Evolutionary conservation across 2,797 vertebrate genomes (phyloP).

Genomic region (Dallia pectoralis): DNA sequence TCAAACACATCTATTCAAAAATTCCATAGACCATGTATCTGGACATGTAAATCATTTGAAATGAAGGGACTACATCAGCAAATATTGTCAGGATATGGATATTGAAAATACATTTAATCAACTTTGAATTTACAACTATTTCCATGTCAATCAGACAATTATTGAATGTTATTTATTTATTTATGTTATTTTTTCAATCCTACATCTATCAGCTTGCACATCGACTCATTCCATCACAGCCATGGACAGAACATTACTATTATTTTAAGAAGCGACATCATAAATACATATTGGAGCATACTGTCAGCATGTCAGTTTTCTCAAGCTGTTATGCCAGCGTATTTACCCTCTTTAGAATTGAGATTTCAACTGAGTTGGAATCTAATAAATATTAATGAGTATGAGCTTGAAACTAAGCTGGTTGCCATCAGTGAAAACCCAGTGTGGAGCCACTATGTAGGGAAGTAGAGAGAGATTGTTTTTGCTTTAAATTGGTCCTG

Average conservation of each 20-base stretch:
- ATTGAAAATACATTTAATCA: neutral
- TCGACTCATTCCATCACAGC: constrained; percentile 2
- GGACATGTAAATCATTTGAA: constrained; percentile 49
- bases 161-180: neutral
- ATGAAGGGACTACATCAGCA: constrained; percentile 15
- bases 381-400: constrained; percentile 58
- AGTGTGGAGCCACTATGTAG: constrained; percentile 17
- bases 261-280: constrained; percentile 26
- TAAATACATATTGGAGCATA: constrained; percentile 28
- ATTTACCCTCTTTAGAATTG: constrained; percentile 41
- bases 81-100: constrained; percentile 7
- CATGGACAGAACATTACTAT: constrained; percentile 12
- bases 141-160: neutral
- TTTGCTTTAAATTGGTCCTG: neutral
- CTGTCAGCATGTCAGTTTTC: constrained; percentile 26
- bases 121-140: neutral
- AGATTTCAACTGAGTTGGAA: constrained; percentile 24
- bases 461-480: neutral
- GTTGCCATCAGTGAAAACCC: constrained; percentile 40
- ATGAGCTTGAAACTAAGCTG: constrained; percentile 22
- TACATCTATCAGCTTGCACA: neutral
- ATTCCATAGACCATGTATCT: constrained; percentile 60
- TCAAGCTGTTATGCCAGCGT: constrained; percentile 34
- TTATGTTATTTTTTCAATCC: neutral
- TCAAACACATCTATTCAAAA: constrained; percentile 42